A percentile compares a stretch with the other conserved stretches of the same genome.
Evolutionary conservation across 2,888 invertebrate species (phyloP).

Genomic region (Leucoptera coffeella): DNA sequence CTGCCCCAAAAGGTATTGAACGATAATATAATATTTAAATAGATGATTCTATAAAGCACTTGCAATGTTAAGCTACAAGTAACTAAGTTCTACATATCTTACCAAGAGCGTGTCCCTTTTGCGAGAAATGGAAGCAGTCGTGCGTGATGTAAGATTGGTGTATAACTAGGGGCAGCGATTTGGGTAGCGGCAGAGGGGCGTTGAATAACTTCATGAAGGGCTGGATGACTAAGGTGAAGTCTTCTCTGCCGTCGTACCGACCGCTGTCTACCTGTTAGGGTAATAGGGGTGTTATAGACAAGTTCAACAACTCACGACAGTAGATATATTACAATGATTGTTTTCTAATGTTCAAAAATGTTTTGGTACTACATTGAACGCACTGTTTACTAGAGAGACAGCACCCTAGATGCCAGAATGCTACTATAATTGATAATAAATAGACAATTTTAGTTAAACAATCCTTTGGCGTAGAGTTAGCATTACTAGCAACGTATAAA

Average conservation of each 20-base stretch:
- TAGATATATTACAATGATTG: neutral
- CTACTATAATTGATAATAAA: too few relatives aligned
- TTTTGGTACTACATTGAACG: too few relatives aligned
- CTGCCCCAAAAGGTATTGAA: too few relatives aligned
- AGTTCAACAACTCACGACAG: neutral
- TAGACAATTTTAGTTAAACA: too few relatives aligned
- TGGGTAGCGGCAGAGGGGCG: slow-evolving; percentile 28
- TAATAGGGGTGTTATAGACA: neutral
- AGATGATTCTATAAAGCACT: too few relatives aligned
- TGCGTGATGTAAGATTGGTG: slow-evolving; percentile 67
- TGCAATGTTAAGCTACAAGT: too few relatives aligned
- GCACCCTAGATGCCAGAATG: too few relatives aligned
- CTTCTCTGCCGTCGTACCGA: slow-evolving; percentile 58
- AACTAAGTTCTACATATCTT: slow-evolving; percentile 12
- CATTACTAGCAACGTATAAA: too few relatives aligned
- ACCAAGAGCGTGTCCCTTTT: slow-evolving; percentile 74
- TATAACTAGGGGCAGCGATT: slow-evolving; percentile 50
- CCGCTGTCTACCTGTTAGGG: slow-evolving; percentile 52
- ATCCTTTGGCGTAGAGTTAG: too few relatives aligned
- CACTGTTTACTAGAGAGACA: too few relatives aligned
- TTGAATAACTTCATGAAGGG: slow-evolving; percentile 69
- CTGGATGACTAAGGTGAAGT: slow-evolving; percentile 68
- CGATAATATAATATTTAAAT: too few relatives aligned
- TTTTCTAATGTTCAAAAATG: too few relatives aligned
- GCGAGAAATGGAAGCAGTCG: slow-evolving; percentile 75